Evolutionary conservation across 1,140 invertebrate species (phyloP).

Genomic region (Leptopilina clavipes): DNA sequence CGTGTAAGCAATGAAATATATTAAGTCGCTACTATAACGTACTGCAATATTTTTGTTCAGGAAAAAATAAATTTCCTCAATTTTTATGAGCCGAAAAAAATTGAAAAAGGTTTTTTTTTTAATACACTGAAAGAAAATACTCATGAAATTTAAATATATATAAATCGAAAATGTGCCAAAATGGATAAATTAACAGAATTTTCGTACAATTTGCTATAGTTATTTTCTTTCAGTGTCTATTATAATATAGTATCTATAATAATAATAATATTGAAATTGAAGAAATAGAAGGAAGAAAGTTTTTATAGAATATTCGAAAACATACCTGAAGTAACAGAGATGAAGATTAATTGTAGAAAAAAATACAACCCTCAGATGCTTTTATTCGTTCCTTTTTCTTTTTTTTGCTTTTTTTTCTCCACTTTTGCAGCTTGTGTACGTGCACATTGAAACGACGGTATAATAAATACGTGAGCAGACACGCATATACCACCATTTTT

Average conservation of each 20-base stretch:
- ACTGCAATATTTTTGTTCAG: neutral
- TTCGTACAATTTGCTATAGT: no score
- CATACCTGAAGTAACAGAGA: conserved; percentile 5
- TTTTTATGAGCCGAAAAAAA: no score
- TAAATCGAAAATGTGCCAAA: no score
- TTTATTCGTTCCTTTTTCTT: neutral
- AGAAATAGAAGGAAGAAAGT: no score
- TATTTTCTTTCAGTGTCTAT: no score
- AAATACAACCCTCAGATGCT: neutral
- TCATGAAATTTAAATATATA: no score
- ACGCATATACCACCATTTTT: conserved; percentile 31
- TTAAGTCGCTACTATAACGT: neutral
- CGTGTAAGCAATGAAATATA: conserved; percentile 29
- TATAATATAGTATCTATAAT: no score
- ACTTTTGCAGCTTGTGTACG: conserved; percentile 31
- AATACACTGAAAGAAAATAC: no score
- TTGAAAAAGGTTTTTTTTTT: no score
- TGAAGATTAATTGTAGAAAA: conserved; percentile 17
- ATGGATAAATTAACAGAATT: no score
- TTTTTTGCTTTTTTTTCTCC: neutral
- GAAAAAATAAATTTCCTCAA: no score
- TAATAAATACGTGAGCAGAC: conserved; percentile 28
- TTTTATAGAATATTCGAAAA: conserved; percentile 3
- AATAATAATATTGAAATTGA: no score
- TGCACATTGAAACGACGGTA: conserved; percentile 19